phyloP scores from a whole-genome alignment of 2,113 vertebrate species.

The Ctenomys sociabilis region DNA sequence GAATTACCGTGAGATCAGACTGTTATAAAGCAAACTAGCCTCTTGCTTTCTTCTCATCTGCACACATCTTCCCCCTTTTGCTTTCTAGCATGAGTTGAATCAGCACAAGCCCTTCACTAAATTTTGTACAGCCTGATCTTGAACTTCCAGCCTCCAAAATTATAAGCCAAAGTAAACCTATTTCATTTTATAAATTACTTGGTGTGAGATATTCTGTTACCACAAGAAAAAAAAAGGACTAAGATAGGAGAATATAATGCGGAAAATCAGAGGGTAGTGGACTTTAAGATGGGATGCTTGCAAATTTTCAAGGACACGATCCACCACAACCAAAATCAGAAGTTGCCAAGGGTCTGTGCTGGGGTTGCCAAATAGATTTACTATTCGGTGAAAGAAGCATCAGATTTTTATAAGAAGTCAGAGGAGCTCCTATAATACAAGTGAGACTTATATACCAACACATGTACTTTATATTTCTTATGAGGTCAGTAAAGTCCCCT shows the following conservation, averaged over 20 bases:
- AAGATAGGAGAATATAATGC: neutral
- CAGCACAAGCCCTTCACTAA: neutral
- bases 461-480: no score
- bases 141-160: neutral
- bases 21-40: neutral
- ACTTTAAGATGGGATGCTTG: neutral
- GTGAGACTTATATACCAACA: no score
- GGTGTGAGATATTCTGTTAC: neutral
- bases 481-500: no score
- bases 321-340: neutral
- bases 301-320: neutral
- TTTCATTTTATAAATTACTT: neutral
- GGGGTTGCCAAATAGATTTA: neutral
- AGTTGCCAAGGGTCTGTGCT: neutral
- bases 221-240: neutral
- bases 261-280: neutral
- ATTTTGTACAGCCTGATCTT: neutral
- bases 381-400: neutral
- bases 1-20: neutral
- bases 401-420: neutral
- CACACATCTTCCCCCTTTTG: neutral
- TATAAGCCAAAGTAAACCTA: neutral
- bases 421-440: neutral
- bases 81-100: neutral
- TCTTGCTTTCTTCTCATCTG: neutral